phyloP scores from a whole-genome alignment of 2,113 vertebrate genomes.

The Spilogale gracilis region DNA sequence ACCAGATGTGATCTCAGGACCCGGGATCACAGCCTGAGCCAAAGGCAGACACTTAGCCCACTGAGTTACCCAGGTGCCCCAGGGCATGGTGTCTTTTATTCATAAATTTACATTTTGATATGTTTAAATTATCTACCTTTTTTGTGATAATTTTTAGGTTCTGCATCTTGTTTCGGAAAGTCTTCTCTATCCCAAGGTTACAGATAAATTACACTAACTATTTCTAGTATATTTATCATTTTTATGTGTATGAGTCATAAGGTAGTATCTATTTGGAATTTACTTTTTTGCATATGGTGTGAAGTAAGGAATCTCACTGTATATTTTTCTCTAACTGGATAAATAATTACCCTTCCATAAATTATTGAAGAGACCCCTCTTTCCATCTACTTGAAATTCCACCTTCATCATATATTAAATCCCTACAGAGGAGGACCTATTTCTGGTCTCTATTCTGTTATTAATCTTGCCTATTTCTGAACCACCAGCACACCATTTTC shows the following conservation, averaged over 20 bases:
- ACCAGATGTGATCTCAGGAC: not conserved
- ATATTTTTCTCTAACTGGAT: not conserved
- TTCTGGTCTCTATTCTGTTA: slow-evolving; percentile 18
- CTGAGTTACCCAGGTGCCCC: not conserved
- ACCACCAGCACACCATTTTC: not conserved
- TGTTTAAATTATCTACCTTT: not conserved
- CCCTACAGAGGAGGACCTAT: not conserved
- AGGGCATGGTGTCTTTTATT: not conserved
- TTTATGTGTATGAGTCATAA: not conserved
- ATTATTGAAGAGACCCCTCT: not conserved
- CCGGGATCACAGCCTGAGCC: not conserved
- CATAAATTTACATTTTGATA: not conserved
- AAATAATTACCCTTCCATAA: not conserved
- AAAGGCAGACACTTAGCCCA: not conserved
- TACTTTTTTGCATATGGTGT: not conserved
- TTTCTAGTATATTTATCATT: not conserved
- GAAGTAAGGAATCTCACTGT: not conserved
- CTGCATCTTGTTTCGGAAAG: not conserved
- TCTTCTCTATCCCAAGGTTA: not conserved
- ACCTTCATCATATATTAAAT: slow-evolving; percentile 29
- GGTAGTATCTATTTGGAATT: not conserved
- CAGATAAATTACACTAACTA: not conserved
- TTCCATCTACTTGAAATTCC: not conserved
- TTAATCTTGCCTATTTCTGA: not conserved
- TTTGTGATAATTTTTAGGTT: not conserved